A percentile compares a stretch with the other conserved stretches of the same genome.
Evolutionary conservation across 1,140 invertebrate genomes (phyloP).

Genomic region (Panulirus ornatus): DNA sequence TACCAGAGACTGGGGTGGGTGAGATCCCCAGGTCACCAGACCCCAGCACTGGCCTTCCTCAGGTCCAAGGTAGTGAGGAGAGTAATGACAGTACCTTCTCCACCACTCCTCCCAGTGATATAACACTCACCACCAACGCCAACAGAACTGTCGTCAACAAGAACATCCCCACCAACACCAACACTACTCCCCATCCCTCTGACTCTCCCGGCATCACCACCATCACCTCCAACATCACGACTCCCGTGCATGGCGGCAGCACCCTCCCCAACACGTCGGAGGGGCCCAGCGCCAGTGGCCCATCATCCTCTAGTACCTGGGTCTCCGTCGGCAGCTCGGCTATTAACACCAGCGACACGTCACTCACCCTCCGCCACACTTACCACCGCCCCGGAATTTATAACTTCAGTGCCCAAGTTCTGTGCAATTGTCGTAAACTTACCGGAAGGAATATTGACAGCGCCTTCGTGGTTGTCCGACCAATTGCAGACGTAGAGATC

Average conservation of each 20-base stretch:
- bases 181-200: neutral
- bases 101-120: no score
- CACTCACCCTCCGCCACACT: constrained; percentile 33
- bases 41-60: no score
- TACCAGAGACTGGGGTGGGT: no score
- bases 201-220: neutral
- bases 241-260: neutral
- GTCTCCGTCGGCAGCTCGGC: neutral
- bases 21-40: no score
- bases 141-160: neutral
- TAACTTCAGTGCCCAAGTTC: constrained; percentile 19
- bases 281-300: neutral
- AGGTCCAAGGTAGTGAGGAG: no score
- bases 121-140: neutral
- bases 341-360: neutral
- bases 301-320: neutral
- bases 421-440: neutral
- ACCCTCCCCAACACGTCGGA: neutral
- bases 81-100: no score
- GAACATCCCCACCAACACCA: neutral
- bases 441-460: neutral
- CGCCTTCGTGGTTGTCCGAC: constrained; percentile 26
- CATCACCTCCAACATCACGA: neutral
- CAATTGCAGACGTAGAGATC: constrained; percentile 26
- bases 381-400: constrained; percentile 15